These are phyloP conservation scores for Oryctes rhinoceros DNA, from an alignment of 1,140 invertebrate genomes.

Conservation along the genomic window DNA sequence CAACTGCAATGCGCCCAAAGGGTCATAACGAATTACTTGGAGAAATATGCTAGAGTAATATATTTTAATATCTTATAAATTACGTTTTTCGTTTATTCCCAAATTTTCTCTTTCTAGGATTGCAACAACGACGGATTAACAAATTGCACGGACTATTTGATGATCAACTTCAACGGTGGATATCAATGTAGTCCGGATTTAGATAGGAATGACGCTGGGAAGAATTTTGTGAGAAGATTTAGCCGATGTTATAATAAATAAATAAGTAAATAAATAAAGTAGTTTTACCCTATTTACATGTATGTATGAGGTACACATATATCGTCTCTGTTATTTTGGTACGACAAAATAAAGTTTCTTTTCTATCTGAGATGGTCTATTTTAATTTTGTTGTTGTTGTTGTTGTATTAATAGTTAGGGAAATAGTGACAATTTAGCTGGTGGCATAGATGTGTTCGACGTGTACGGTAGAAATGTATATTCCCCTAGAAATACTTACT, in stretches of 20 bases:
- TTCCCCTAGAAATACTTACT: no score
- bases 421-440: no score
- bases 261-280: not conserved
- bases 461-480: no score
- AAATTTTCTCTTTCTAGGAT: slow-evolving; percentile 58
- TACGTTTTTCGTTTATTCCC: not conserved
- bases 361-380: no score
- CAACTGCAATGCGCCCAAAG: slow-evolving; percentile 68
- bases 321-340: no score
- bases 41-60: slow-evolving; percentile 66
- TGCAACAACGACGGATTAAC: slow-evolving; percentile 69
- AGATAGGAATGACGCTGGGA: slow-evolving; percentile 50
- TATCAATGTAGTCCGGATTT: slow-evolving; percentile 60
- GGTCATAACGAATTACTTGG: slow-evolving; percentile 69
- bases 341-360: no score
- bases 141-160: slow-evolving; percentile 70
- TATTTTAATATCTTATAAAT: not conserved
- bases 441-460: no score
- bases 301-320: no score
- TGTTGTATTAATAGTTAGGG: no score
- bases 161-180: slow-evolving; percentile 70
- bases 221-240: slow-evolving; percentile 48
- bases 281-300: no score
- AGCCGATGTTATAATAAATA: slow-evolving; percentile 41
- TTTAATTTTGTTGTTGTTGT: no score